Evolutionary conservation across 2,113 vertebrate genomes (phyloP).

Genomic region (Cyrtonyx montezumae): DNA sequence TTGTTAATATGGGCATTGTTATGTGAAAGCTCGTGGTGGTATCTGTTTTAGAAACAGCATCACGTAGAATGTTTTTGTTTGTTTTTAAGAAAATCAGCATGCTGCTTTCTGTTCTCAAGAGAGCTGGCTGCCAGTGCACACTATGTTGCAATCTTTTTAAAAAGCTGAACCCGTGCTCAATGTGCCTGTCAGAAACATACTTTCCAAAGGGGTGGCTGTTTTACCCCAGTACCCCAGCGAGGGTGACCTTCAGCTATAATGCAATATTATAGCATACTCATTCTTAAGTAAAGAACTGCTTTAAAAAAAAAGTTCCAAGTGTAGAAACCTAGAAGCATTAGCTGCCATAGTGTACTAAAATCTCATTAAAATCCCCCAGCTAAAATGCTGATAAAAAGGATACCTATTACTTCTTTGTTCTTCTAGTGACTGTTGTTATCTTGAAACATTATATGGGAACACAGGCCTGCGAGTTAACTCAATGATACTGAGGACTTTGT

Average conservation of each 20-base stretch:
- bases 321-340: background rate
- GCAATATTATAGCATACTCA: no score
- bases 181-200: background rate
- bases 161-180: background rate
- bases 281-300: background rate
- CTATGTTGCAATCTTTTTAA: background rate
- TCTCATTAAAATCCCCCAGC: background rate
- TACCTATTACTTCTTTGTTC: background rate
- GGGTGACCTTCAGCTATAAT: background rate
- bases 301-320: background rate
- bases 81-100: background rate
- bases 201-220: background rate
- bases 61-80: no score
- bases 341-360: background rate
- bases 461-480: background rate
- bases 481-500: background rate
- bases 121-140: background rate
- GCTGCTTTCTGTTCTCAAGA: background rate
- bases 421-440: background rate
- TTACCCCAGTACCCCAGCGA: background rate
- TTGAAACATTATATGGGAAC: background rate
- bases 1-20: constrained; percentile 30
- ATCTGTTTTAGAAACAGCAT: background rate
- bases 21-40: background rate
- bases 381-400: background rate